Percentiles rank a stretch among this genome's conserved stretches.
Evolutionary conservation across 2,888 invertebrate species (phyloP).

Genomic region (Caenorhabditis uteleia): DNA sequence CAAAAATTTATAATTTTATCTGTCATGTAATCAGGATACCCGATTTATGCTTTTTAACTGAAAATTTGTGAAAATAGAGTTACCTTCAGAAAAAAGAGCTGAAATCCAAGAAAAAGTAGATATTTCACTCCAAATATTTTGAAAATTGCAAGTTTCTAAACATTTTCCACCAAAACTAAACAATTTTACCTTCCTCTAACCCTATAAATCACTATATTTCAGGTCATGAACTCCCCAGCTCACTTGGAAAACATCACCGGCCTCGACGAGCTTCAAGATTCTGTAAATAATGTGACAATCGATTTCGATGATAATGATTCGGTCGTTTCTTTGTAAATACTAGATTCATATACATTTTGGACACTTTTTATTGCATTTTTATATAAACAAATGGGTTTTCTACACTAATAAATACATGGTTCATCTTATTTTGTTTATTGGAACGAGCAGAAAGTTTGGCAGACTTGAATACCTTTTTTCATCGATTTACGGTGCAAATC

Average conservation of each 20-base stretch:
- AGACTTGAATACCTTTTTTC: background rate
- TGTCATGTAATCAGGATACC: too few relatives aligned
- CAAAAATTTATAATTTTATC: too few relatives aligned
- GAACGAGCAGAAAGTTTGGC: background rate
- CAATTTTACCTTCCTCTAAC: constrained; percentile 70
- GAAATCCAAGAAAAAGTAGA: background rate
- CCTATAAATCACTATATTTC: constrained; percentile 76
- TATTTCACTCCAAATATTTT: too few relatives aligned
- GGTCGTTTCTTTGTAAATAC: background rate
- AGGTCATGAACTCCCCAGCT: constrained; percentile 74
- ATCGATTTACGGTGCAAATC: background rate
- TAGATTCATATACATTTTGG: background rate
- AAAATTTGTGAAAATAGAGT: too few relatives aligned
- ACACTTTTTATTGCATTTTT: background rate
- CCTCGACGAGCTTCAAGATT: constrained; percentile 74
- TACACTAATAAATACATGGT: background rate
- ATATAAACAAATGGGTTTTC: background rate
- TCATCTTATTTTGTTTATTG: too few relatives aligned
- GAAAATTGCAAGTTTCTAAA: constrained; percentile 59
- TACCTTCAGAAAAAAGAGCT: background rate
- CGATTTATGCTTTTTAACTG: too few relatives aligned
- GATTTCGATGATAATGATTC: constrained; percentile 41
- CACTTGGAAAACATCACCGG: constrained; percentile 87
- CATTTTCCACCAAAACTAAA: background rate
- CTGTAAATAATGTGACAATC: constrained; percentile 44